Percentiles rank a stretch among this genome's conserved stretches.
Evolutionary conservation across 2,888 invertebrate species (phyloP).

Genomic region (Hydropsyche betteni): DNA sequence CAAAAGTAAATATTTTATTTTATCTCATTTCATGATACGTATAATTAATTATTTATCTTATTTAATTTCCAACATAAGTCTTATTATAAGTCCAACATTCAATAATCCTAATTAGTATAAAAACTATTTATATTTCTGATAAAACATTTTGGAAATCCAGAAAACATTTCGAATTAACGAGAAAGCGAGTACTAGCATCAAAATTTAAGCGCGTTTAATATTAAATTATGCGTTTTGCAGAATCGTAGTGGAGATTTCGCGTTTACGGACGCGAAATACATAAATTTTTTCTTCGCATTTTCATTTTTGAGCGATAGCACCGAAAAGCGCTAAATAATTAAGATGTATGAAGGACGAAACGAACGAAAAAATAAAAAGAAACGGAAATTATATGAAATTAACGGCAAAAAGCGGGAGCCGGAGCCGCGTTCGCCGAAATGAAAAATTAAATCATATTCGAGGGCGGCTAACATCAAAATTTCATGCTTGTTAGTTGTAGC

Average conservation of each 20-base stretch:
- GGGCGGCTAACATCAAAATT: background rate
- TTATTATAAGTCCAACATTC: too few species aligned
- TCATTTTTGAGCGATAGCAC: slow-evolving; percentile 13
- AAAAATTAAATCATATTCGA: slow-evolving; percentile 10
- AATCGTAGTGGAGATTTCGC: background rate
- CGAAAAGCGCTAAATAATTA: slow-evolving; percentile 21
- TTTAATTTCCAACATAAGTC: too few species aligned
- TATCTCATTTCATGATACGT: too few species aligned
- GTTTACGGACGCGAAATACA: background rate
- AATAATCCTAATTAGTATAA: too few species aligned
- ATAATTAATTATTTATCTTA: too few species aligned
- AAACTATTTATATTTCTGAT: too few species aligned
- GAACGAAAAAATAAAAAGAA: slow-evolving; percentile 8
- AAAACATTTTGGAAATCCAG: too few species aligned
- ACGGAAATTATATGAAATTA: too few species aligned
- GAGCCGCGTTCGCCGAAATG: background rate
- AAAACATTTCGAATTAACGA: too few species aligned
- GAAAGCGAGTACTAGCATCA: background rate
- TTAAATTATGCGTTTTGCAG: slow-evolving; percentile 7
- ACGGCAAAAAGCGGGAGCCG: too few species aligned
- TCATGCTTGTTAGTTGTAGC: background rate
- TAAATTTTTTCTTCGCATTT: background rate
- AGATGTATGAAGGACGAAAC: slow-evolving; percentile 19
- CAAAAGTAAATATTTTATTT: too few species aligned
- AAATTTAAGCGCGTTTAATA: background rate